Evolutionary conservation across 2,888 invertebrate genomes (phyloP), one percentile per base, ranked within the genome.

Genomic region (Junonia oenone): DNA sequence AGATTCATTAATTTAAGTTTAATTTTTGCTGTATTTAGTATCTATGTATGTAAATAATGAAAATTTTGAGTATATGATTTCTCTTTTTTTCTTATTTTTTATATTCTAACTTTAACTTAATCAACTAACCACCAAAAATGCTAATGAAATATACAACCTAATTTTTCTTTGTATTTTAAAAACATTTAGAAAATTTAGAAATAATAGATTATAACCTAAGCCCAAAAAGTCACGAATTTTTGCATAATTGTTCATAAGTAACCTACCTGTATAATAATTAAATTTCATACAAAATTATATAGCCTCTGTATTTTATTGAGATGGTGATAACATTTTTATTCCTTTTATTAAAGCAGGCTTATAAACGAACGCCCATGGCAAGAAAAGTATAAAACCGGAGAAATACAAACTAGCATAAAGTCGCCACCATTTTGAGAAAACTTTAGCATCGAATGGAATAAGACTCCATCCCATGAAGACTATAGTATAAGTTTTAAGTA

Each of bases 381-480:
- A 67, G 71, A 95, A 94, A 13, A 95, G 66, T 6, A 95, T 50
- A 51, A 94, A 93, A 0, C 95, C 96, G 19, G 93, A 92, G 70
- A 93, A 96, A 72, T 93, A 93, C 2, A 95, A 82, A 35, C 92
- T 91, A 0, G 75, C 66, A 66, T 93, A 95, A 0, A 95, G 92
- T 0, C 73, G 76, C 80, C 92, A 92, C 92, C 95, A 97, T 63
- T 93, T 93, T 0, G 92, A 80, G 65, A 91, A 94, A 3, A 93
- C 93, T 59, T 97, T 91, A 2, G 95, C 88, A 38, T 93, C 93
- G 69, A 97, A 96, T 0, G 96, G 94, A 8, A 93, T 85, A 40
- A 97, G 81, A 67, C 95, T 94, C 92, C 95, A 97, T 6, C 97
- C 96, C 94, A 97, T 95, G 67, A 95, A 95, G 6, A 95, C 89